Percentiles rank a stretch among this genome's conserved stretches.
These are phyloP conservation scores for Arctopsyche grandis DNA, from an alignment of 1,140 invertebrate genomes.

Conservation along the genomic window DNA sequence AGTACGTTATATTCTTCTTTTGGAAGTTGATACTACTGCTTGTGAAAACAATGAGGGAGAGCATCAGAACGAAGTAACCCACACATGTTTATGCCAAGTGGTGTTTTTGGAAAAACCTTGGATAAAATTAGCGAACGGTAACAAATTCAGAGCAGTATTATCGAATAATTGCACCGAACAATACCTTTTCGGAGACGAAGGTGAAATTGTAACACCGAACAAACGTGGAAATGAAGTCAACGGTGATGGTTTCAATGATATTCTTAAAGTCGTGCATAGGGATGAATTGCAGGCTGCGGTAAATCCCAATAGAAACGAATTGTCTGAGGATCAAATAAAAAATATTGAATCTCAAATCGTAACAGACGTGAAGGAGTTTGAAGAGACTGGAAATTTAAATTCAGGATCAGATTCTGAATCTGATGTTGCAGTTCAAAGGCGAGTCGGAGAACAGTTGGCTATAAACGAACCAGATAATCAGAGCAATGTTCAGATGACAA, in stretches of 20 bases:
- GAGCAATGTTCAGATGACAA: background rate
- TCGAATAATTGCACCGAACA: conserved; percentile 66
- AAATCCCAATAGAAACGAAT: conserved; percentile 47
- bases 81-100: conserved; percentile 59
- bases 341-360: conserved; percentile 64
- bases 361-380: conserved; percentile 44
- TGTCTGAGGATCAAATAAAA: conserved; percentile 59
- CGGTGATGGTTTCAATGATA: conserved; percentile 54
- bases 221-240: conserved; percentile 55
- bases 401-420: background rate
- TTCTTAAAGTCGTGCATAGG: conserved; percentile 58
- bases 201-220: conserved; percentile 57
- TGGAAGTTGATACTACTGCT: conserved; percentile 59
- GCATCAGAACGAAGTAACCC: conserved; percentile 51
- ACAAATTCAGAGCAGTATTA: conserved; percentile 62
- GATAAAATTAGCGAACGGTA: conserved; percentile 61
- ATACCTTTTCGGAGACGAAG: conserved; percentile 62
- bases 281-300: conserved; percentile 56
- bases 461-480: background rate
- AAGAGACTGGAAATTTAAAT: background rate
- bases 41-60: conserved; percentile 54
- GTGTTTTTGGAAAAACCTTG: conserved; percentile 64
- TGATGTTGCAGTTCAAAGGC: background rate
- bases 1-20: conserved; percentile 61
- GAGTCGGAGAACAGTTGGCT: background rate